Conservation (phyloP, 2,797 vertebrate species). For the Sciaenops ocellatus region DNA sequence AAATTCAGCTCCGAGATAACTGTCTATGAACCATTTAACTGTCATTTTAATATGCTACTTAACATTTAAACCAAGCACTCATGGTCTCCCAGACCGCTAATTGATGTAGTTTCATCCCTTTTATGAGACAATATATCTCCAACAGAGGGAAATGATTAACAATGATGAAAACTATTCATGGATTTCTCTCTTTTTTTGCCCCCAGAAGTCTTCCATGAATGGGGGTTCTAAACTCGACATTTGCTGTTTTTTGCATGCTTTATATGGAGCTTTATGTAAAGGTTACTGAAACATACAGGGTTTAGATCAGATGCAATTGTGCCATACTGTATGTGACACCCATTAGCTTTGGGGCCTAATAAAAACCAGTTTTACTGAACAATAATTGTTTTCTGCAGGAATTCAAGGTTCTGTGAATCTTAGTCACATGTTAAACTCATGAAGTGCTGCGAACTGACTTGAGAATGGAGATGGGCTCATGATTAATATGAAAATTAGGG, state of each 20-base stretch:
- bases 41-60: slow-evolving; percentile 96
- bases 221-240: slow-evolving; percentile 42
- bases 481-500: slow-evolving; percentile 99
- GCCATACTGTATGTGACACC: slow-evolving; percentile 33
- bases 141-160: slow-evolving; percentile 93
- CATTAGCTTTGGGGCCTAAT: slow-evolving; percentile 72
- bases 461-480: slow-evolving; percentile 89
- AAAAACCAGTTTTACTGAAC: slow-evolving; percentile 80
- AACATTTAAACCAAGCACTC: slow-evolving; percentile 94
- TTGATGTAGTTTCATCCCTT: slow-evolving; percentile 91
- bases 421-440: slow-evolving; percentile 90
- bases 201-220: slow-evolving; percentile 56
- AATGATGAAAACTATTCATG: slow-evolving; percentile 88
- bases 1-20: slow-evolving; percentile 86
- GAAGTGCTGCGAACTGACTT: slow-evolving; percentile 86
- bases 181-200: slow-evolving; percentile 63
- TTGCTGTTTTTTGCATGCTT: slow-evolving; percentile 52
- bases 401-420: slow-evolving; percentile 89
- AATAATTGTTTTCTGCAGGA: slow-evolving; percentile 88
- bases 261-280: slow-evolving; percentile 62
- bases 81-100: slow-evolving; percentile 90
- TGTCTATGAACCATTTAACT: slow-evolving; percentile 92
- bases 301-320: slow-evolving; percentile 45
- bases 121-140: slow-evolving; percentile 96
- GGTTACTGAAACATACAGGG: slow-evolving; percentile 67